A percentile compares a stretch with the other conserved stretches of the same genome.
phyloP scores from a whole-genome alignment of 2,888 invertebrate genomes.

The Clunio marinus region DNA sequence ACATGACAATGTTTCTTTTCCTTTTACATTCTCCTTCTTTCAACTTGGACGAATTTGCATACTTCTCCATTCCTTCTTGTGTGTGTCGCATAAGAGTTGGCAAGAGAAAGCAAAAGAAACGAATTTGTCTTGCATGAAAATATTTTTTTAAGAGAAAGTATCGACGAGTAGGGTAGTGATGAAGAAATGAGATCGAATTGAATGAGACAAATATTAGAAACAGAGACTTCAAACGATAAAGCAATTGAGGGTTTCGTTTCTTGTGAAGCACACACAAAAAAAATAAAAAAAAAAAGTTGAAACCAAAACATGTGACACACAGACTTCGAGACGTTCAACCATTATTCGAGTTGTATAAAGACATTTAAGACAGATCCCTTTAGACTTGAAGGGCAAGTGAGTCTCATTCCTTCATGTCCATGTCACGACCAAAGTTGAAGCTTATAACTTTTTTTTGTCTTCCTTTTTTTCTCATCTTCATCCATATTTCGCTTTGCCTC shows the following conservation, averaged over 20 bases:
- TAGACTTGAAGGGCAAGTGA: conserved; percentile 25
- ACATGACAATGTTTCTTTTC: conserved; percentile 21
- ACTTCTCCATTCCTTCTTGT: not conserved
- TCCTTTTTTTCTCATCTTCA: not conserved
- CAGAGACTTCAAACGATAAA: conserved; percentile 2
- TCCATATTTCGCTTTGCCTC: not conserved
- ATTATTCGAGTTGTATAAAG: not conserved
- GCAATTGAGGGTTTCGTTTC: not conserved
- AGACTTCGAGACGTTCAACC: not conserved
- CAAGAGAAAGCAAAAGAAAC: no score
- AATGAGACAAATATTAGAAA: conserved; percentile 1
- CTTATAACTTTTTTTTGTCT: conserved; percentile 8
- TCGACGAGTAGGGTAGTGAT: no score
- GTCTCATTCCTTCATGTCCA: not conserved
- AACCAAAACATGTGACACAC: conserved; percentile 30
- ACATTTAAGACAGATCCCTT: conserved; percentile 12
- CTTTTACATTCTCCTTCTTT: not conserved
- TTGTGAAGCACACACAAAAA: not conserved
- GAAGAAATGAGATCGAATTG: conserved; percentile 1
- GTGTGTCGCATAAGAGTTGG: no score
- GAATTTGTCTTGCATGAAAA: conserved; percentile 14
- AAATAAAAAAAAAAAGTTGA: not conserved
- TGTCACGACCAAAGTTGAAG: conserved; percentile 1
- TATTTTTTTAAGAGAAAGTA: conserved; percentile 2
- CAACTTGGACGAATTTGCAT: conserved; percentile 27